Evolutionary conservation across 2,797 vertebrate species (phyloP).

Genomic region (Acanthopagrus latus): DNA sequence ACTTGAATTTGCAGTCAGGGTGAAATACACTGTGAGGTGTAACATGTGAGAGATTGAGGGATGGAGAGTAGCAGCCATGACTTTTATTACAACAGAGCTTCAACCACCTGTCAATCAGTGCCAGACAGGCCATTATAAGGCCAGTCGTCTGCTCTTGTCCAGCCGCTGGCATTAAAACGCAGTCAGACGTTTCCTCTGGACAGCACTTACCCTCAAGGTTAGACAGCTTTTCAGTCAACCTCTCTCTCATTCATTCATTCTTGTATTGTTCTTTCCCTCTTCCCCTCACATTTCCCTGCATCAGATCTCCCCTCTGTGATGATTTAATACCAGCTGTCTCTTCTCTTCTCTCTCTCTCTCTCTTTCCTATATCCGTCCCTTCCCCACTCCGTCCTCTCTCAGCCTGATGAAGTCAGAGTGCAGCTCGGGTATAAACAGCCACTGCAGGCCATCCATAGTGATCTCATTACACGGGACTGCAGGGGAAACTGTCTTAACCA

Average conservation of each 20-base stretch:
- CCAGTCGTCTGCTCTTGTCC: slow-evolving; percentile 62
- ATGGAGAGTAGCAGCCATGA: slow-evolving; percentile 37
- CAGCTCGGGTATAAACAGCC: slow-evolving; percentile 68
- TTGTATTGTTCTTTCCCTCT: slow-evolving; percentile 26
- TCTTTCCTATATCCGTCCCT: slow-evolving; percentile 6
- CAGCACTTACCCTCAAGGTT: slow-evolving; percentile 64
- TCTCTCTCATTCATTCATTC: slow-evolving; percentile 58
- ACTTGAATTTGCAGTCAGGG: slow-evolving; percentile 6
- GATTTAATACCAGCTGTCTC: slow-evolving; percentile 70
- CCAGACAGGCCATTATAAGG: slow-evolving; percentile 69
- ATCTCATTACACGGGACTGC: slow-evolving; percentile 81
- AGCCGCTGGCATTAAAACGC: slow-evolving; percentile 49
- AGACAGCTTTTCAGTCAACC: slow-evolving; percentile 55
- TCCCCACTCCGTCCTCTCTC: slow-evolving; percentile 29
- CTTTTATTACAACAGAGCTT: slow-evolving; percentile 60
- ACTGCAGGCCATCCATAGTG: slow-evolving; percentile 75
- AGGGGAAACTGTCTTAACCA: slow-evolving; percentile 80
- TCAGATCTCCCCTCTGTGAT: slow-evolving; percentile 59
- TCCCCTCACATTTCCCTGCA: slow-evolving; percentile 47
- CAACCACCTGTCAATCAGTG: slow-evolving; percentile 73
- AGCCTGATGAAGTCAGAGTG: slow-evolving; percentile 75
- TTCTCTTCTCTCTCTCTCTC: slow-evolving; percentile 12
- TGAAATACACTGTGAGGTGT: neutral
- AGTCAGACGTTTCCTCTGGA: slow-evolving; percentile 63
- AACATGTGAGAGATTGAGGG: slow-evolving; percentile 45